Percentiles rank a stretch among this genome's conserved stretches.
These are phyloP conservation scores for Lucinisca nassula DNA, from an alignment of 2,888 invertebrate species.

Conservation along the genomic window DNA sequence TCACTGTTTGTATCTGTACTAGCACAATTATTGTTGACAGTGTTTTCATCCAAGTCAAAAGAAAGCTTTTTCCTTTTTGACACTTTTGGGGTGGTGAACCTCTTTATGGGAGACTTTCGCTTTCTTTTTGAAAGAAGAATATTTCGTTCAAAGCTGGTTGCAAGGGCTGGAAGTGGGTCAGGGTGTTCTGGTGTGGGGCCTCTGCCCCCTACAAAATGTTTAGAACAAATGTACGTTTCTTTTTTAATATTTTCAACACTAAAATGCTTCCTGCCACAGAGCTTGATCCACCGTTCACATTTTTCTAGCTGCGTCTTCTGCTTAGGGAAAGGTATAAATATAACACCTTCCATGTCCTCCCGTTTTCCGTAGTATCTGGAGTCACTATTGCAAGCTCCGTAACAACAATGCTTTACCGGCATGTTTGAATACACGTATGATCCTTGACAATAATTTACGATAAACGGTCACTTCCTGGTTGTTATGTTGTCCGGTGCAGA, in stretches of 20 bases:
- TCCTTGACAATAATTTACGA: neutral
- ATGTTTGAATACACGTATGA: neutral
- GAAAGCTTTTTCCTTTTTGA: neutral
- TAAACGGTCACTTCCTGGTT: neutral
- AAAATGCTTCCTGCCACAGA: conserved; percentile 13
- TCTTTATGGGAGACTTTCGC: neutral
- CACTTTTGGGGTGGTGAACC: neutral
- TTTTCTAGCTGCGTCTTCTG: neutral
- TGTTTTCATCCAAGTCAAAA: neutral
- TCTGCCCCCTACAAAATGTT: conserved; percentile 37
- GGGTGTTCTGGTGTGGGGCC: conserved; percentile 25
- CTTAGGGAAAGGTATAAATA: conserved; percentile 29
- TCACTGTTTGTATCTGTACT: neutral
- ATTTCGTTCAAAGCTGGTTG: neutral
- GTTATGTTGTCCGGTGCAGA: conserved; percentile 1
- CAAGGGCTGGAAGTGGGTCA: conserved; percentile 35
- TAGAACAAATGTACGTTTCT: conserved; percentile 42
- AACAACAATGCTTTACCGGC: conserved; percentile 20
- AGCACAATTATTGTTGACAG: neutral
- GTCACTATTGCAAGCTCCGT: conserved; percentile 26
- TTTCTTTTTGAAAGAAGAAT: neutral
- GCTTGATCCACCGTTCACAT: conserved; percentile 13
- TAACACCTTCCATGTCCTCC: neutral
- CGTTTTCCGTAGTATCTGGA: neutral
- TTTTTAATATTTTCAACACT: conserved; percentile 18